Evolutionary conservation across 30 jellyfish, hydroid and myxozoan species (phyloP), one percentile per base, ranked within the genome.

Genomic region (Chironex yamaguchii): DNA sequence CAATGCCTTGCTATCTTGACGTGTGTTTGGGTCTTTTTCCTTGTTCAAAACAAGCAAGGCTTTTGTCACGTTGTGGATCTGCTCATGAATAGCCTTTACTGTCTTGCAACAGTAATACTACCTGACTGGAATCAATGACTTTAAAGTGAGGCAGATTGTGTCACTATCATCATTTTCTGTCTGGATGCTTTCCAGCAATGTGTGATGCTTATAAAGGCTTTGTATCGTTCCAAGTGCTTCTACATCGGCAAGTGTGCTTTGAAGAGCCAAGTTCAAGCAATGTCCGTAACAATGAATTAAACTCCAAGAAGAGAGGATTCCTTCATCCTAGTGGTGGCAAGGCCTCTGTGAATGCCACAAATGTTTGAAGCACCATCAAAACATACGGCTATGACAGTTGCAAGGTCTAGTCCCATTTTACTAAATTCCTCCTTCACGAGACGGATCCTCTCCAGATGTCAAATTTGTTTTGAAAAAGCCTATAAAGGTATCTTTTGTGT

Each of bases 301-400:
- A 73, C 28, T 34, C 79, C 80, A 77, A 77, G 81, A 2, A 81
- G 85, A n/a, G 89, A 77, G 24, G 67, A 29, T 50, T 52, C 83
- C 28, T 77, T 77, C 85, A 77, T 77, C n/a, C 89, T 77, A 30
- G 89, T 62, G n/a, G n/a, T n/a, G 54, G 85, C 86, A 52, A 77
- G 89, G 20, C 89, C 89, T 77, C 81, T 51, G 2, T 77, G 85
- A 52, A 26, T 77, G 62, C 89, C 85, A 36, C 87, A 48, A 49
- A 73, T 73, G 77, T 73, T 73, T 25, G 87, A 73, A 73, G 87
- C 79, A 50, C 71, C 90, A 53, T 54, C 71, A 34, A 79, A 79
- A 58, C 90, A 53, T 32, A 58, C 67, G 17, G 82, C 90, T 58
- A 58, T 71, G 49, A 79, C 67, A 71, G 62, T 35, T 3, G 34